These are phyloP conservation scores for Chrysodeixis includens DNA, from an alignment of 2,888 invertebrate species.

Conservation along the genomic window DNA sequence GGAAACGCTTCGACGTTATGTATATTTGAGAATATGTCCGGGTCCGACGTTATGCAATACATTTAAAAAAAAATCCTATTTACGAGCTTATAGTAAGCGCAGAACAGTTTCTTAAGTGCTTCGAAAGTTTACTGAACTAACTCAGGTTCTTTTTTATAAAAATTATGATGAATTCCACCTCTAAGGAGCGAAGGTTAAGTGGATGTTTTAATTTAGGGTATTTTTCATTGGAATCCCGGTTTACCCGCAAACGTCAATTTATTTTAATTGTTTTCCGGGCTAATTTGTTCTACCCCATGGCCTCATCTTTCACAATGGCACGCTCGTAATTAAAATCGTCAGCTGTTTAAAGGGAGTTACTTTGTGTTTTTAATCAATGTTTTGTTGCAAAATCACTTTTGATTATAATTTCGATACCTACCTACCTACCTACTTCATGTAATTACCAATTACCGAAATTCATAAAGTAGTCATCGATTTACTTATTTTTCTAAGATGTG, in stretches of 20 bases:
- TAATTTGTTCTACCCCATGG: conserved; percentile 17
- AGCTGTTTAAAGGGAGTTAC: background rate
- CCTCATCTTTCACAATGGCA: conserved; percentile 16
- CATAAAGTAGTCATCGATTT: no score
- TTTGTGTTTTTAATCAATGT: background rate
- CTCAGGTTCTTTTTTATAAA: background rate
- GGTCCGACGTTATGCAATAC: no score
- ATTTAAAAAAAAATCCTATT: no score
- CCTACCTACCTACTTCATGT: no score
- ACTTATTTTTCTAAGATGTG: no score
- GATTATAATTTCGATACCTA: no score
- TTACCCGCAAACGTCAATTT: conserved; percentile 28
- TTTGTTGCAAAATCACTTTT: no score
- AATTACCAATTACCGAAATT: no score
- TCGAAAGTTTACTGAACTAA: background rate
- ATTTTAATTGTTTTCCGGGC: conserved; percentile 39
- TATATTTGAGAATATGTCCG: no score
- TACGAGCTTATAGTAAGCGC: no score
- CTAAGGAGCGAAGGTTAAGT: conserved; percentile 5
- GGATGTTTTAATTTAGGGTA: conserved; percentile 11
- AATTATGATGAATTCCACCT: background rate
- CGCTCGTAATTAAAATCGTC: conserved; percentile 21
- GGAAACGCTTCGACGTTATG: no score
- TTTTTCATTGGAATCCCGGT: conserved; percentile 10
- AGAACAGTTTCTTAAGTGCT: conserved; percentile 4